phyloP scores from a whole-genome alignment of 2,888 invertebrate species.

The Orthonevra nobilis region DNA sequence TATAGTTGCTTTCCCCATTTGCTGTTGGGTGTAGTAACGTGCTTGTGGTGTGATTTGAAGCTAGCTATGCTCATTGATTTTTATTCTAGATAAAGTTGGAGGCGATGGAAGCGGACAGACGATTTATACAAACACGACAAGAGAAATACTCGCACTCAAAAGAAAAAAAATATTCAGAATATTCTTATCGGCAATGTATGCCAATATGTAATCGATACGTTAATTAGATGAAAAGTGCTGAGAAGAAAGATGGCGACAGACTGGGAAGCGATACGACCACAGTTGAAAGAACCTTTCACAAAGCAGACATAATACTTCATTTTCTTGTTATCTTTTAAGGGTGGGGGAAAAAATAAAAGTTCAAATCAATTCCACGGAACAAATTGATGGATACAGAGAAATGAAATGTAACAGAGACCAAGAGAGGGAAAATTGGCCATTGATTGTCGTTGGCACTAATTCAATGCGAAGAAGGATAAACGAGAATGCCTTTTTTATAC shows the following conservation, averaged over 20 bases:
- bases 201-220: conserved; percentile 62
- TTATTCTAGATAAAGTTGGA: background rate
- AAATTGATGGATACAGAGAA: conserved; percentile 12
- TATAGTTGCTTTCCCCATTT: conserved; percentile 43
- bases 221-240: conserved; percentile 51
- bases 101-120: background rate
- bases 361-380: background rate
- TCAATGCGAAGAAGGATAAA: too few species aligned
- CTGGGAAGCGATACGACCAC: conserved; percentile 8
- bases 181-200: conserved; percentile 44
- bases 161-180: too few species aligned
- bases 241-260: conserved; percentile 2
- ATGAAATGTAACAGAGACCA: too few species aligned
- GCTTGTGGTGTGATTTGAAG: conserved; percentile 56
- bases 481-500: too few species aligned
- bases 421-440: too few species aligned
- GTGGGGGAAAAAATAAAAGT: background rate
- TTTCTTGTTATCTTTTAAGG: conserved; percentile 28
- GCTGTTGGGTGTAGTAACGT: background rate
- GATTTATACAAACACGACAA: background rate
- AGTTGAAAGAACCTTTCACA: conserved; percentile 51
- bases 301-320: conserved; percentile 5
- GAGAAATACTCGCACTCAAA: too few species aligned
- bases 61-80: conserved; percentile 43
- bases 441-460: too few species aligned